Evolutionary conservation across 2,113 vertebrate genomes (phyloP), one percentile per base, ranked within the genome.

Genomic region (Notothenia rossii): DNA sequence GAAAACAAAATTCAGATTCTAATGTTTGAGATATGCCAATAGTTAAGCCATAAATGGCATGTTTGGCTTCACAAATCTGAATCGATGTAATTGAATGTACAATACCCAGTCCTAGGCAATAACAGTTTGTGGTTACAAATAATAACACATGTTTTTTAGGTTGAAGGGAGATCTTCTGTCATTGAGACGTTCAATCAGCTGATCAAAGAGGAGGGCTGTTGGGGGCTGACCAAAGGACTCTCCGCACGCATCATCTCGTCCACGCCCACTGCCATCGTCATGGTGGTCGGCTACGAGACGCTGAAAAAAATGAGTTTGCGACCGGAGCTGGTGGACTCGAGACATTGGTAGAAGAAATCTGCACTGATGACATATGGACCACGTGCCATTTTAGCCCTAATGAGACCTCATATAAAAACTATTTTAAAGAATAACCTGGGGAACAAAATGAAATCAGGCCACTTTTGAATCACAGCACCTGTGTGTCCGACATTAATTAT

Each of bases 221-320:
- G 97, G 97, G 98, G 98, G 11, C 82, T 99, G 82, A 98, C 97
- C 5, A 99, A 99, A 91, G 98, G 98, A 20, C 95, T 99, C 22
- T 99, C 98, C 0, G 98, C 98, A 3, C 96, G 98, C 46, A 98
- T 99, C 92, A 97, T 99, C 86, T 98, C 98, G 0, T 96, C 98
- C 75, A 96, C 96, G 0, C 98, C 98, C 25, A 98, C 98, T 1
- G 97, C 98, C 90, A 96, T 99, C 0, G 97, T 99, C 93, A 97
- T 99, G 14, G 98, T 99, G 85, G 96, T 99, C 54, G 98, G 98
- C 0, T 99, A 99, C 0, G 98, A 99, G 83, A 97, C 97, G 0
- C 95, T 99, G 49, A 99, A 99, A 94, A 99, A 97, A 77, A 90
- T 99, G 64, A 99, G 98, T 88, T 91, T 99, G 45, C 93, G 98